phyloP scores from a whole-genome alignment of 2,797 vertebrate genomes.

The Coendou prehensilis region DNA sequence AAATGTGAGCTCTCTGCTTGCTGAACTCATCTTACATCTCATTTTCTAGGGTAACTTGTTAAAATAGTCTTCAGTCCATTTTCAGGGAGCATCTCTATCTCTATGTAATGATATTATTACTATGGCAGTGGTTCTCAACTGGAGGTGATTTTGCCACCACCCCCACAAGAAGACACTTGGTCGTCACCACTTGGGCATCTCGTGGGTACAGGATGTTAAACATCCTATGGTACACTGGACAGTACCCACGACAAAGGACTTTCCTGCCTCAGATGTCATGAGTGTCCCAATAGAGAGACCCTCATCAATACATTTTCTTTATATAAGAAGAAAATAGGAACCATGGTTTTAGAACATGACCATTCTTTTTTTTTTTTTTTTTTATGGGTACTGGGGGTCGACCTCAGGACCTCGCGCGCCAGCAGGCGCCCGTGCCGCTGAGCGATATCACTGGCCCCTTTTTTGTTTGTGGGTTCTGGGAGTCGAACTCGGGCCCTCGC shows the following conservation, averaged over 20 bases:
- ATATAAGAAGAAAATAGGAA: background rate
- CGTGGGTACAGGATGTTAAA: background rate
- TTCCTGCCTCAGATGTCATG: background rate
- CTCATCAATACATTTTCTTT: slow-evolving; percentile 28
- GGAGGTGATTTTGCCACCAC: background rate
- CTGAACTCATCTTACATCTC: background rate
- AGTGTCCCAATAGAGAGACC: background rate
- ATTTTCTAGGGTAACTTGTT: slow-evolving; percentile 41
- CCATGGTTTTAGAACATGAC: background rate
- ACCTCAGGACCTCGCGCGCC: no score
- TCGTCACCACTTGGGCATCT: background rate
- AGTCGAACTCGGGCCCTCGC: no score
- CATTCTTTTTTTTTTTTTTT: background rate
- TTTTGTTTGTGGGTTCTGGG: no score
- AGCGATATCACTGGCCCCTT: no score
- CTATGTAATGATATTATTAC: slow-evolving; percentile 10
- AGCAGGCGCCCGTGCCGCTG: no score
- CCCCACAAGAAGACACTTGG: background rate
- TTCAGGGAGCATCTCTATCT: background rate
- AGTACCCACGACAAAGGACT: background rate
- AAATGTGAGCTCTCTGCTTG: slow-evolving; percentile 56
- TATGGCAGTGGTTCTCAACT: background rate
- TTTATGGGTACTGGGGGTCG: no score
- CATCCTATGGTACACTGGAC: background rate
- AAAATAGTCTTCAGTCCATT: slow-evolving; percentile 22